Evolutionary conservation across 2,113 vertebrate species (phyloP), one percentile per base, ranked within the genome.

Genomic region (Toxostoma redivivum): DNA sequence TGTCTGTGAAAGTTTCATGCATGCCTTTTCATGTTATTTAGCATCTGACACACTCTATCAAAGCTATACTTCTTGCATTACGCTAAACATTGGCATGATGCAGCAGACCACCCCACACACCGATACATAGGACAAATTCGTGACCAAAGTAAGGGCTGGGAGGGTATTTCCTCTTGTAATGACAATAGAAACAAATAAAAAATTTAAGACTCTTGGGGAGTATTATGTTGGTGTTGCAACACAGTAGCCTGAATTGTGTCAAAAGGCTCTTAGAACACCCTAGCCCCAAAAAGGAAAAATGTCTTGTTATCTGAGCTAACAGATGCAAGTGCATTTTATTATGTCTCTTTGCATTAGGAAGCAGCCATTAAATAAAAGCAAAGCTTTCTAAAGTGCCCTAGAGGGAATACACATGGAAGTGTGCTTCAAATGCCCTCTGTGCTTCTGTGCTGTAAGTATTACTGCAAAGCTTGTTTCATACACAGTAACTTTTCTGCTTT

Each of bases 281-380:
- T 22, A 51, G 15, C 9, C 31, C n/a, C 40, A 47, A 62, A 54
- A 71, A 71, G 37, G 56, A 61, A 81, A 70, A 86, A 74, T 61
- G 38, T 66, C 87, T 88, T 71, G 35, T 72, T 88, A 72, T 95
- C 87, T 85, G 48, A 90, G 74, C 54, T 90, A 83, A 88, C 67
- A 76, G 62, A 96, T 85, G 83, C 79, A 88, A 95, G 62, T 56
- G 64, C 65, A 88, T 97, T 94, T 92, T 95, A 86, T 90, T 84
- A 67, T 86, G 94, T 95, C 89, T 92, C 45, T 94, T 95, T 96
- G 91, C 91, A 92, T 97, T 96, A 97, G 80, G 94, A 95, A 73
- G 71, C 79, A 92, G 82, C 78, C 84, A 88, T 94, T 92, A 97
- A 96, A 96, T 87, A 89, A 90, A 96, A 93, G 77, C 67, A 92